Percentiles rank a stretch among this genome's conserved stretches.
phyloP scores from a whole-genome alignment of 2,113 vertebrate species.

The Enhydra lutris region DNA sequence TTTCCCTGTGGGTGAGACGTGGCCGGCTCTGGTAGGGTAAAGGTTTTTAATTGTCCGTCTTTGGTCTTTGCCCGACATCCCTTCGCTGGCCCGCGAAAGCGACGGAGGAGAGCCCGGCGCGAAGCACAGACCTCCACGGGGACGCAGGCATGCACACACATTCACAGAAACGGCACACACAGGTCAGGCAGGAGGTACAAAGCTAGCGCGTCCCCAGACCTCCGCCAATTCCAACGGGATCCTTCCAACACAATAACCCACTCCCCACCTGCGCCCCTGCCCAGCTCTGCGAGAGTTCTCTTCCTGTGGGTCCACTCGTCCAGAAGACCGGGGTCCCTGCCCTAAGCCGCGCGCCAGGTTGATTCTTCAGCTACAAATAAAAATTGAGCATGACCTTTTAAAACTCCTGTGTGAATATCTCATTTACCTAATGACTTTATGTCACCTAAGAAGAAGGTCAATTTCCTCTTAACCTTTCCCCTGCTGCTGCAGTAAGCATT shows the following conservation, averaged over 20 bases:
- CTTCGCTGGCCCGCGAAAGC: background rate
- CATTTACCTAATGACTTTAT: slow-evolving; percentile 90
- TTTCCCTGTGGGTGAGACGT: slow-evolving; percentile 61
- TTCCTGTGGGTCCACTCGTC: background rate
- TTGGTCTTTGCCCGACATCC: background rate
- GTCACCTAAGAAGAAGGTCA: slow-evolving; percentile 87
- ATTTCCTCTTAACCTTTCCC: slow-evolving; percentile 87
- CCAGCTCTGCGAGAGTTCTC: background rate
- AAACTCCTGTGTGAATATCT: slow-evolving; percentile 84
- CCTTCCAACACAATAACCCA: background rate
- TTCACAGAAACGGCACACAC: no score
- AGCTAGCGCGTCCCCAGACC: background rate
- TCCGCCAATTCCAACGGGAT: accelerated
- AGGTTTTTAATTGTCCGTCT: background rate
- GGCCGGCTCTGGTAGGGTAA: slow-evolving; percentile 16
- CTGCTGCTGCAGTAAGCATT: slow-evolving; percentile 87
- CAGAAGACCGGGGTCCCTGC: slow-evolving; percentile 10
- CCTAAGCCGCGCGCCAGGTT: slow-evolving; percentile 53
- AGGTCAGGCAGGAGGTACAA: background rate
- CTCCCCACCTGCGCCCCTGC: background rate
- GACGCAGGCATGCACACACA: background rate
- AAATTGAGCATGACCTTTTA: slow-evolving; percentile 83
- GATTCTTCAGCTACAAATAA: slow-evolving; percentile 72
- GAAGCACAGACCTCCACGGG: background rate
- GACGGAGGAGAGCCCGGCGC: background rate